Evolutionary conservation across 2,888 invertebrate genomes (phyloP), one percentile per base, ranked within the genome.

Genomic region (Thymelicus lineola): DNA sequence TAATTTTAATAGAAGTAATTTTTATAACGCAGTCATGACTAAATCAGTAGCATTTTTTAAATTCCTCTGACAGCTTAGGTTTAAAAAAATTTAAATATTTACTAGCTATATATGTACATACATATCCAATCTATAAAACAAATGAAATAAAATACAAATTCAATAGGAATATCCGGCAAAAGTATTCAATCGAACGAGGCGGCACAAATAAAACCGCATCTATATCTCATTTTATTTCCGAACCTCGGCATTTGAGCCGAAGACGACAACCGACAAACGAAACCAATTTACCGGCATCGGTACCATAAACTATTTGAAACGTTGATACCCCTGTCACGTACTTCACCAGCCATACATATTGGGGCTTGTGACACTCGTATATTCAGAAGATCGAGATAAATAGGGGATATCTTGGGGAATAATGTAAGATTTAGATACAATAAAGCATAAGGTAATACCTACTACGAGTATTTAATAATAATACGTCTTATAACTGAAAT

Each of bases 181-280:
- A 50, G 48, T 28, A 28, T 55, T 55, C 55, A 55, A 55, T 55
- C 14, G 55, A 55, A 0, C 14, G 55, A 28, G 20, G 48, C 28
- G 28, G 15, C 45, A 45, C 12, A 55, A 55, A 64, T 55, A 28
- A 42, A 64, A 45, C 64, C 20, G 20, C 55, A 64, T 64, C 53
- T 6, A 64, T 55, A 55, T 55, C 64, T 64, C 55, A 64, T 55
- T 64, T 55, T 64, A 64, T 64, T 64, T 64, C 55, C 64, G 55
- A 38, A 45, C 20, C 45, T 50, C 20, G 28, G 53, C 45, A 17
- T 55, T 53, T 20, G 64, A 63, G 46, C 28, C 50, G 63, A 53
- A 64, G 63, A 64, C 20, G 64, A 64, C 64, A 64, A 64, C 55
- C 64, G 64, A 64, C 64, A 64, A 64, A 64, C 64, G 64, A 64